These are phyloP conservation scores for Neodontobutis hainanensis DNA, from an alignment of 2,113 vertebrate genomes.

Conservation along the genomic window DNA sequence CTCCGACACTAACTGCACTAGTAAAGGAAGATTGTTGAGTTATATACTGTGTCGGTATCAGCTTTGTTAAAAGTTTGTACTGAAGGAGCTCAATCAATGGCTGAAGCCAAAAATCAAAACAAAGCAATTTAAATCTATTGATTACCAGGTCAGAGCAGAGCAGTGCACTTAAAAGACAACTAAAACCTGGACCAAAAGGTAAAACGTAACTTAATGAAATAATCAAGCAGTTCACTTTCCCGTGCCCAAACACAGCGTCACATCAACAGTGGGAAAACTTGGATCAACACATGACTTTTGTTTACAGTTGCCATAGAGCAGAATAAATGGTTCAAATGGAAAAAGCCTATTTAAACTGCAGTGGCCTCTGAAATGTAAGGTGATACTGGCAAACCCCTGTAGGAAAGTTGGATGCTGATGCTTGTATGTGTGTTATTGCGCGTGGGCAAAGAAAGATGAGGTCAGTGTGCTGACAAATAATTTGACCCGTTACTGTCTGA, in stretches of 20 bases:
- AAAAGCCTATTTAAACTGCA: not conserved
- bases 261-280: not conserved
- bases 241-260: no score
- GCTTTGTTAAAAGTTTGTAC: slow-evolving; percentile 1
- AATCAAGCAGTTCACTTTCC: not conserved
- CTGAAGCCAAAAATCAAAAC: slow-evolving; percentile 17
- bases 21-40: not conserved
- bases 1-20: not conserved
- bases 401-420: slow-evolving; percentile 10
- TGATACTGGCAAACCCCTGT: slow-evolving; percentile 16
- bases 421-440: slow-evolving; percentile 20
- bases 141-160: slow-evolving; percentile 6
- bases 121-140: slow-evolving; percentile 30
- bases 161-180: not conserved
- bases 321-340: slow-evolving; percentile 4
- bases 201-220: not conserved
- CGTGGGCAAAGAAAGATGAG: slow-evolving; percentile 46
- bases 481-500: slow-evolving; percentile 62
- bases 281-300: not conserved
- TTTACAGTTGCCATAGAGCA: not conserved
- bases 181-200: not conserved
- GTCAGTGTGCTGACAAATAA: slow-evolving; percentile 60
- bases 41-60: not conserved
- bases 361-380: slow-evolving; percentile 45
- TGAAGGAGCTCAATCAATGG: slow-evolving; percentile 17